Evolutionary conservation across 2,113 vertebrate genomes (phyloP).

Genomic region (Gallinago paraguaiae): DNA sequence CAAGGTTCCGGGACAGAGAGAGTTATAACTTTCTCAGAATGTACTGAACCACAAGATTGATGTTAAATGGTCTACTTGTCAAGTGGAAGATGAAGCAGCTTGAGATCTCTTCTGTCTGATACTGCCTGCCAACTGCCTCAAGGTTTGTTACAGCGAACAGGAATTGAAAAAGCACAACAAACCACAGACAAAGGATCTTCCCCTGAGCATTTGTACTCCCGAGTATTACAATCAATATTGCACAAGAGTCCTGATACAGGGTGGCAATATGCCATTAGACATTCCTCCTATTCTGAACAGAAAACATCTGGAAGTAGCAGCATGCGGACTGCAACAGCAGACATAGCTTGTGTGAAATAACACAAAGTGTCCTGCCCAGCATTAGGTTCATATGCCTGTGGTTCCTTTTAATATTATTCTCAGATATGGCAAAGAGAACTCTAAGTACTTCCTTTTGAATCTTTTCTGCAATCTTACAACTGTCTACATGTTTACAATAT

Average conservation of each 20-base stretch:
- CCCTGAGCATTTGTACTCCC: not conserved
- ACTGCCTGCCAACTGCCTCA: conserved; percentile 4
- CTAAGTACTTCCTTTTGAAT: not conserved
- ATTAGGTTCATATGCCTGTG: not conserved
- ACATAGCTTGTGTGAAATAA: not conserved
- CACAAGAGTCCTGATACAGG: not conserved
- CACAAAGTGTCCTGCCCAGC: not conserved
- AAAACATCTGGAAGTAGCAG: not conserved
- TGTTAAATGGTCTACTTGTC: conserved; percentile 43
- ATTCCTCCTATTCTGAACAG: not conserved
- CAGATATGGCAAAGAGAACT: not conserved
- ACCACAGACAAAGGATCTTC: not conserved
- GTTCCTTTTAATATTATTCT: not conserved
- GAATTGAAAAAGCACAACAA: not conserved
- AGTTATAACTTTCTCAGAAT: not conserved
- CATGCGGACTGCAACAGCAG: not conserved
- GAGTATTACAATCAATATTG: not conserved
- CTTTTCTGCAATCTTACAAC: not conserved
- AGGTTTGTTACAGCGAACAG: not conserved
- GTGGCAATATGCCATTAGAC: not conserved
- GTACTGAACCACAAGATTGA: not conserved
- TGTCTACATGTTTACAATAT: not conserved
- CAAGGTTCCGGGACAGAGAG: not conserved
- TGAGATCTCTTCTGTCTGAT: conserved; percentile 5
- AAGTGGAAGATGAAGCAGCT: conserved; percentile 10